Percentiles rank a stretch among this genome's conserved stretches.
Conservation (phyloP, 2,113 vertebrate species). For the Callipepla californica region DNA sequence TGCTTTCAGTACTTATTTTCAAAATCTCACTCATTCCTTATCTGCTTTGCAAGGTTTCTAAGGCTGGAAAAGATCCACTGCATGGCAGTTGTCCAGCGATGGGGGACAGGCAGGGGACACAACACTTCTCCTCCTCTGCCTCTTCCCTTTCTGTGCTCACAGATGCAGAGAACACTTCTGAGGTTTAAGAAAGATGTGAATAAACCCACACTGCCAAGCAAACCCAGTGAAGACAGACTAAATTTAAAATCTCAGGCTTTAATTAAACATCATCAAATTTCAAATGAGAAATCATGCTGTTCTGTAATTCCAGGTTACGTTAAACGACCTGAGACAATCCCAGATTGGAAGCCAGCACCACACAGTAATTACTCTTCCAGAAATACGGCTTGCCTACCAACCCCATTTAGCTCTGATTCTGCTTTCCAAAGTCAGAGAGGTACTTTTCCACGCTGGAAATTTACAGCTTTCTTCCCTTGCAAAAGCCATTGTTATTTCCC, state of each 20-base stretch:
- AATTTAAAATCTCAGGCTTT: conserved; percentile 68
- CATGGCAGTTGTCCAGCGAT: not conserved
- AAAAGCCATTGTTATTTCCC: conserved; percentile 59
- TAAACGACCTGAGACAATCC: conserved; percentile 61
- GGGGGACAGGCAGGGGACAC: conserved; percentile 18
- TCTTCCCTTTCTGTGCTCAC: conserved; percentile 9
- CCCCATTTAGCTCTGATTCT: conserved; percentile 42
- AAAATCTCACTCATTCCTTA: not conserved
- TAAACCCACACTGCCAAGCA: conserved; percentile 35
- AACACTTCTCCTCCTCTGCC: not conserved
- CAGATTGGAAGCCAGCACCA: conserved; percentile 64
- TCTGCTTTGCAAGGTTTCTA: not conserved
- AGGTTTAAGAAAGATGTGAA: conserved; percentile 41
- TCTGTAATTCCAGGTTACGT: conserved; percentile 71
- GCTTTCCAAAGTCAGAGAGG: conserved; percentile 59
- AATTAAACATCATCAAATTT: conserved; percentile 65
- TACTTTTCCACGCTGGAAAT: conserved; percentile 68
- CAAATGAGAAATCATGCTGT: conserved; percentile 71
- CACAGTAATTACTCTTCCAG: conserved; percentile 69
- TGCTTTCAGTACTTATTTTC: not conserved
- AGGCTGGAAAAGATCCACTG: not conserved
- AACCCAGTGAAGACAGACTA: conserved; percentile 46
- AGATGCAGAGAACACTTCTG: conserved; percentile 11
- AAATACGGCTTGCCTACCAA: conserved; percentile 64
- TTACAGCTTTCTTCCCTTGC: conserved; percentile 59